phyloP scores from a whole-genome alignment of 2,888 invertebrate species.

The Agrotis exclamationis region DNA sequence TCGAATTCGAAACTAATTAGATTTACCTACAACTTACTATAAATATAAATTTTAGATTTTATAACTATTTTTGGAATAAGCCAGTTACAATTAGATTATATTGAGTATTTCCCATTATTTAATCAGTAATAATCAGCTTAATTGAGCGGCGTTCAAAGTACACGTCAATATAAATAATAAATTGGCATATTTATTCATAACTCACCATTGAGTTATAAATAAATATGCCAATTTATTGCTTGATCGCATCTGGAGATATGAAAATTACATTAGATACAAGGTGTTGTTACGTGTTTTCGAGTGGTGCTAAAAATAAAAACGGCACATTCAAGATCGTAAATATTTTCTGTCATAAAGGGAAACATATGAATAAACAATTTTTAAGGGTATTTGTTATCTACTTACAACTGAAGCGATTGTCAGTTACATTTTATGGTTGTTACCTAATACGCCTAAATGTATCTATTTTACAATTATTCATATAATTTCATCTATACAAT shows the following conservation, averaged over 20 bases:
- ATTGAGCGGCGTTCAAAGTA: not conserved
- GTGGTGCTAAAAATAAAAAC: constrained; percentile 32
- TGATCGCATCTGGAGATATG: constrained; percentile 21
- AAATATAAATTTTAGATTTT: no score
- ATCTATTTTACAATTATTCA: constrained; percentile 77
- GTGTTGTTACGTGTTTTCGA: constrained; percentile 16
- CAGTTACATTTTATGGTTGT: constrained; percentile 56
- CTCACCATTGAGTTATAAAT: constrained; percentile 10
- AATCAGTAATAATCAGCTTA: not conserved
- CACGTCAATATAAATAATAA: not conserved
- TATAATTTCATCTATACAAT: constrained; percentile 79
- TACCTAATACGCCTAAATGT: constrained; percentile 72
- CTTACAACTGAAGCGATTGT: constrained; percentile 63
- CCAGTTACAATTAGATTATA: no score
- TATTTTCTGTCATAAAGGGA: constrained; percentile 22
- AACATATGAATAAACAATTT: constrained; percentile 28
- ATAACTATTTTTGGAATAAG: no score
- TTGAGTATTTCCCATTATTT: not conserved
- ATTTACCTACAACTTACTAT: no score
- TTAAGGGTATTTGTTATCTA: constrained; percentile 3
- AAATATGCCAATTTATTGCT: constrained; percentile 41
- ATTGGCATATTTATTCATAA: no score
- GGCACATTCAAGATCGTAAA: constrained; percentile 21
- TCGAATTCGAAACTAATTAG: no score
- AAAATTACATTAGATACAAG: constrained; percentile 39